phyloP scores from a whole-genome alignment of 2,113 vertebrate species.

The Chlorocebus sabaeus region DNA sequence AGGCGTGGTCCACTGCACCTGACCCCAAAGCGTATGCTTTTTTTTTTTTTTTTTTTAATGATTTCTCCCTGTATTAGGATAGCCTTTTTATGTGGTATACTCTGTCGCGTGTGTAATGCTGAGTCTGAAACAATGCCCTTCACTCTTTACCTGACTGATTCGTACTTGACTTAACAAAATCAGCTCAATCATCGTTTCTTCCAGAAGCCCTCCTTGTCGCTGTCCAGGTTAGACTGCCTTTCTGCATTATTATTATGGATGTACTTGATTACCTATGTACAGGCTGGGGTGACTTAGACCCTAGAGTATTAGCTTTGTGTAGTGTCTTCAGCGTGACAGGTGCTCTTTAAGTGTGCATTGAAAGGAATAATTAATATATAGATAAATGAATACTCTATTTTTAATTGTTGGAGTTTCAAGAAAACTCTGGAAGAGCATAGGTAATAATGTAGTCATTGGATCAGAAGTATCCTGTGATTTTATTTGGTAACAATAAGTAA shows the following conservation, averaged over 20 bases:
- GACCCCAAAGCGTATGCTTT: too few relatives aligned
- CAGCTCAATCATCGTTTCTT: neutral
- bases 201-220: neutral
- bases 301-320: neutral
- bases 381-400: neutral
- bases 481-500: neutral
- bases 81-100: neutral
- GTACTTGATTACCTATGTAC: neutral
- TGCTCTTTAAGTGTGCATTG: neutral
- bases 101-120: neutral
- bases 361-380: neutral
- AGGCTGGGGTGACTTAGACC: neutral
- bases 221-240: neutral
- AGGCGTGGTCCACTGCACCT: too few relatives aligned
- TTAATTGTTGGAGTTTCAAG: neutral
- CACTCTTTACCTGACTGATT: neutral
- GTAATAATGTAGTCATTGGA: neutral
- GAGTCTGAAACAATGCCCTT: neutral
- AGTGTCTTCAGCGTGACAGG: neutral
- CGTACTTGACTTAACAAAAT: neutral
- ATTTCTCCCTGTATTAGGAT: neutral
- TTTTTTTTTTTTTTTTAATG: too few relatives aligned
- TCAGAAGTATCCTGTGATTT: conserved; percentile 9
- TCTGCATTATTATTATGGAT: neutral
- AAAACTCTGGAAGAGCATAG: neutral